Percentiles rank a stretch among this genome's conserved stretches.
phyloP scores from a whole-genome alignment of 2,113 vertebrate genomes.

The Podarcis raffonei region DNA sequence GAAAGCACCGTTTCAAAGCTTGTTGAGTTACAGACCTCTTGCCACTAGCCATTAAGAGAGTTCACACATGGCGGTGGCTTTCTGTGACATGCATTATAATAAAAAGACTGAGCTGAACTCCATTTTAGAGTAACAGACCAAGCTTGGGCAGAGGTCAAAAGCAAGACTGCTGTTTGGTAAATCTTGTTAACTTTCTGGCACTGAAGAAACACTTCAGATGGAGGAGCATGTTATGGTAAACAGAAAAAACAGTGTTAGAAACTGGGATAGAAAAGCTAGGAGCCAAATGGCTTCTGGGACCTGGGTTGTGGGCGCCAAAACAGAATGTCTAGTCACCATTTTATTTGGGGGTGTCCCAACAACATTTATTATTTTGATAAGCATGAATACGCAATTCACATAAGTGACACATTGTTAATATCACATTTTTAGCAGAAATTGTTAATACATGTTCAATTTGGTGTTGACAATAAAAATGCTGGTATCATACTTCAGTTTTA shows the following conservation, averaged over 20 bases:
- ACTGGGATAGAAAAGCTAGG: too few relatives aligned
- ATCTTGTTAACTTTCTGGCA: conserved; percentile 50
- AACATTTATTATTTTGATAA: too few relatives aligned
- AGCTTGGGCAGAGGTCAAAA: conserved; percentile 54
- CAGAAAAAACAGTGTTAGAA: not conserved
- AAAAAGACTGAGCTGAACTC: conserved; percentile 36
- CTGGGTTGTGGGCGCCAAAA: too few relatives aligned
- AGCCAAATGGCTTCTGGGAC: too few relatives aligned
- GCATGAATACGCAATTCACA: too few relatives aligned
- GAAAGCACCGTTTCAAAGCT: rapidly evolving
- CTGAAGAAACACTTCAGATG: conserved; percentile 52
- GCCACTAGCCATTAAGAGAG: conserved; percentile 4
- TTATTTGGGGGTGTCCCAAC: too few relatives aligned
- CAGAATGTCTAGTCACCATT: too few relatives aligned
- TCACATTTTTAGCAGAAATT: too few relatives aligned
- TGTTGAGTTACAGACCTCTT: not conserved
- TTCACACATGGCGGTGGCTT: not conserved
- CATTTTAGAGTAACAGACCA: conserved; percentile 52
- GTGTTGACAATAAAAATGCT: too few relatives aligned
- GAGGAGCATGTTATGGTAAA: not conserved
- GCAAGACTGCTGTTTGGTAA: conserved; percentile 58
- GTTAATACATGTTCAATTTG: too few relatives aligned
- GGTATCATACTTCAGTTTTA: too few relatives aligned
- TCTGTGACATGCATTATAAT: conserved; percentile 43
- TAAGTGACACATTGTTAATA: too few relatives aligned